phyloP scores from a whole-genome alignment of 2,113 vertebrate genomes.

The Carassius carassius region DNA sequence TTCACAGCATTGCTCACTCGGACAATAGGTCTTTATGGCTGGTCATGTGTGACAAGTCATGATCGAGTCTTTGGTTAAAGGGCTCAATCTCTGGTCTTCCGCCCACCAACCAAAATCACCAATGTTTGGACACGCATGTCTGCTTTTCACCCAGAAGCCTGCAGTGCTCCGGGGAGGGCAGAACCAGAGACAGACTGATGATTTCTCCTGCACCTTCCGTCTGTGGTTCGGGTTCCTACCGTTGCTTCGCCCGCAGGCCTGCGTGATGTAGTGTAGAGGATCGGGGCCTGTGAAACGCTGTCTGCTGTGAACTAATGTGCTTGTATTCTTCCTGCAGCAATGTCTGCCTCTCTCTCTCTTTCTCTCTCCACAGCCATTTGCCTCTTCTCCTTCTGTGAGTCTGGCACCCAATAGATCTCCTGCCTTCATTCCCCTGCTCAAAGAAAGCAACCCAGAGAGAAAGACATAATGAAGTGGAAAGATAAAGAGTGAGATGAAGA shows the following conservation, averaged over 20 bases:
- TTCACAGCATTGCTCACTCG: not conserved
- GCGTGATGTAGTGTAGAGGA: slow-evolving; percentile 39
- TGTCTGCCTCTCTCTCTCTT: slow-evolving; percentile 34
- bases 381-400: slow-evolving; percentile 17
- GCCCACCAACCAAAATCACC: slow-evolving; percentile 7
- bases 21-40: not conserved
- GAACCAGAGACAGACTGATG: slow-evolving; percentile 45
- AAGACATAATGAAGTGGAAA: slow-evolving; percentile 16
- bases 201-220: slow-evolving; percentile 16
- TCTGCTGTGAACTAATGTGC: slow-evolving; percentile 49
- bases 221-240: slow-evolving; percentile 25
- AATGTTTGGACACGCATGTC: slow-evolving; percentile 36
- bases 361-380: slow-evolving; percentile 10
- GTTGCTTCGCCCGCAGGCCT: slow-evolving; percentile 4
- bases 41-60: slow-evolving; percentile 3
- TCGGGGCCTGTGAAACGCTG: slow-evolving; percentile 25
- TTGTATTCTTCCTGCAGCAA: slow-evolving; percentile 31
- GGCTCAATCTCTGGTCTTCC: not conserved
- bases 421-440: slow-evolving; percentile 26
- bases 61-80: slow-evolving; percentile 32
- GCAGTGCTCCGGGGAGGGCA: not conserved
- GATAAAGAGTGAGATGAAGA: not conserved
- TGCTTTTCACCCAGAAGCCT: slow-evolving; percentile 7
- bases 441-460: not conserved
- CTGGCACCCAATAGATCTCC: slow-evolving; percentile 26